Evolutionary conservation across 2,888 invertebrate species (phyloP).

Genomic region (Platycnemis pennipes): DNA sequence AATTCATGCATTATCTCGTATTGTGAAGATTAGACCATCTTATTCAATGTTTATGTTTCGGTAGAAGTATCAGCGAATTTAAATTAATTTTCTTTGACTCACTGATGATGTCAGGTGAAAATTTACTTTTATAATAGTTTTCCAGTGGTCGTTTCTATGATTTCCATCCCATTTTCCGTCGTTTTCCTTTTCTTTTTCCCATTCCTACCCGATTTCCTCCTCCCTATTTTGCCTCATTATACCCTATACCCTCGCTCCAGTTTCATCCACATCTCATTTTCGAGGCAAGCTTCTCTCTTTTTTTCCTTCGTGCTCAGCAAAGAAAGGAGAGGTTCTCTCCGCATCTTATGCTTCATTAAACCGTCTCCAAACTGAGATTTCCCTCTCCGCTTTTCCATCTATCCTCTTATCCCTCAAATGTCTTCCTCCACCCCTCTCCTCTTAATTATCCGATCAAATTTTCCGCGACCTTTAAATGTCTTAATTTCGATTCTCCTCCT

Average conservation of each 20-base stretch:
- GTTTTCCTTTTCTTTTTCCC: not conserved
- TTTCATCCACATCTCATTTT: slow-evolving; percentile 11
- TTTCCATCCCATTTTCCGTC: not conserved
- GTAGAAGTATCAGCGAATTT: too few species aligned
- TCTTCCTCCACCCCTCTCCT: not conserved
- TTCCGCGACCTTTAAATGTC: slow-evolving; percentile 17
- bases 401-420: slow-evolving; percentile 28
- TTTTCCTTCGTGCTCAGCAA: not conserved
- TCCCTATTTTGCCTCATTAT: not conserved
- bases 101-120: not conserved
- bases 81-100: not conserved
- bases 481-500: slow-evolving; percentile 21
- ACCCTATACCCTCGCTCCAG: not conserved
- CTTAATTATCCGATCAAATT: slow-evolving; percentile 57
- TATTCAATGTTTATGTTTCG: too few species aligned
- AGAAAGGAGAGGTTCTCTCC: not conserved
- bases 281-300: not conserved
- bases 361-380: not conserved
- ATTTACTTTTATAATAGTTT: not conserved
- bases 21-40: too few species aligned
- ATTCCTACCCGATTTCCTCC: not conserved
- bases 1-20: too few species aligned
- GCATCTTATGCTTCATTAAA: slow-evolving; percentile 49
- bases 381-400: not conserved
- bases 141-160: not conserved